A percentile compares a stretch with the other conserved stretches of the same genome.
Conservation (phyloP, 2,888 invertebrate species). For the Laspeyria flexula region DNA sequence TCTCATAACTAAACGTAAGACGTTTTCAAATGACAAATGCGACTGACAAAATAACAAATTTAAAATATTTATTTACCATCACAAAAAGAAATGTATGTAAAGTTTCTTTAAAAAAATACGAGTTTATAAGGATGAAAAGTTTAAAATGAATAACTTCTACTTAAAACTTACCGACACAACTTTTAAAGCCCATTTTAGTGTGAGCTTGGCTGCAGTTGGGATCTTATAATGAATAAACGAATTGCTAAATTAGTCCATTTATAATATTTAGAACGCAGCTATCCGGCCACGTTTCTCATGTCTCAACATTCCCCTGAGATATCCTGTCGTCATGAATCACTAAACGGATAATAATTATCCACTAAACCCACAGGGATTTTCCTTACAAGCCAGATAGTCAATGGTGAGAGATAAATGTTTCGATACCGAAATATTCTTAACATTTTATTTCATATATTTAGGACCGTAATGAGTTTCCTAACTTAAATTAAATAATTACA, state of each 20-base stretch:
- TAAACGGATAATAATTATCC: conserved; percentile 51
- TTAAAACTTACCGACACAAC: too few species aligned
- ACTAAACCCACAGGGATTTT: conserved; percentile 42
- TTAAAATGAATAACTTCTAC: too few species aligned
- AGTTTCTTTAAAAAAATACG: too few species aligned
- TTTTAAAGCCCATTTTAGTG: too few species aligned
- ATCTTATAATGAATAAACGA: neutral
- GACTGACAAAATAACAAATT: too few species aligned
- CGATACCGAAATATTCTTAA: too few species aligned
- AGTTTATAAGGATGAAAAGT: too few species aligned
- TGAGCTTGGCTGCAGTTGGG: too few species aligned
- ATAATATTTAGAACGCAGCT: neutral
- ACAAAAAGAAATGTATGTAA: too few species aligned
- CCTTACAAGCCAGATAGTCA: conserved; percentile 31
- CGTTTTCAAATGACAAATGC: too few species aligned
- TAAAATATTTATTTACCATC: too few species aligned
- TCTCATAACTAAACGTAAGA: too few species aligned
- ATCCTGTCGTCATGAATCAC: conserved; percentile 59
- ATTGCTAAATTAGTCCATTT: neutral
- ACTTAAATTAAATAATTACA: conserved; percentile 2
- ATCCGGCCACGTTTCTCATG: conserved; percentile 31
- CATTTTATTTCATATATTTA: neutral
- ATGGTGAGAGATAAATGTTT: conserved; percentile 44
- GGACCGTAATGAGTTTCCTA: neutral
- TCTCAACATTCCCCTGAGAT: conserved; percentile 49